Evolutionary conservation across 2,888 invertebrate species (phyloP).

Genomic region (Galerucella nymphaeae): DNA sequence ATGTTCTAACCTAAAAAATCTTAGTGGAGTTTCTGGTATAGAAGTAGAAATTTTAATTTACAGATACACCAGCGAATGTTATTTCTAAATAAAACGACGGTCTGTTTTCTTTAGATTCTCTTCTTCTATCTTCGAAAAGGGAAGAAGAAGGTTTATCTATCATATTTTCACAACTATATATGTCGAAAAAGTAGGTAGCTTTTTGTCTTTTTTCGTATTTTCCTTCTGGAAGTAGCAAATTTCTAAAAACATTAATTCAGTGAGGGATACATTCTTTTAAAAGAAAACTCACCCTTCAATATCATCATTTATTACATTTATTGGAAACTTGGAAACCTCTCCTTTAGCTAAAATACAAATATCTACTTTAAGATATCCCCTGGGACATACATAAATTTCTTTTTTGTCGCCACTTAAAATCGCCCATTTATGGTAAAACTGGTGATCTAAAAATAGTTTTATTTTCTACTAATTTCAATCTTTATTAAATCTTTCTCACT

Average conservation of each 20-base stretch:
- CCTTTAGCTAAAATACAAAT: conserved; percentile 79
- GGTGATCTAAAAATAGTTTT: conserved; percentile 72
- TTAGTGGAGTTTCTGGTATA: neutral
- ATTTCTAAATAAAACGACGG: conserved; percentile 69
- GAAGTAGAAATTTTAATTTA: conserved; percentile 52
- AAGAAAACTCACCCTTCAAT: conserved; percentile 72
- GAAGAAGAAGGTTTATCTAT: conserved; percentile 38
- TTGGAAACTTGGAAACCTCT: conserved; percentile 70
- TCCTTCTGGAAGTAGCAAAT: conserved; percentile 74
- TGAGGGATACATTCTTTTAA: neutral
- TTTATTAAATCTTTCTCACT: conserved; percentile 62
- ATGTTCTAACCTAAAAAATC: conserved; percentile 67
- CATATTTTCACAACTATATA: conserved; percentile 67
- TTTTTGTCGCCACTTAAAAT: conserved; percentile 74
- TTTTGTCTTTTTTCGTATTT: conserved; percentile 64
- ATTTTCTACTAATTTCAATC: too few relatives aligned
- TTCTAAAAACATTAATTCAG: conserved; percentile 66
- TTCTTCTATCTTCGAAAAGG: conserved; percentile 52
- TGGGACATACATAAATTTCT: conserved; percentile 65
- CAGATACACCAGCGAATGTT: conserved; percentile 73
- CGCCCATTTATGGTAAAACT: conserved; percentile 89
- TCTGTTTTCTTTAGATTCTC: conserved; percentile 59
- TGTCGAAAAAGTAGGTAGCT: conserved; percentile 69
- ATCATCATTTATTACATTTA: conserved; percentile 72
- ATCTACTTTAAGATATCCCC: conserved; percentile 86